Percentiles rank a stretch among this genome's conserved stretches.
These are phyloP conservation scores for Diorhabda sublineata DNA, from an alignment of 1,140 invertebrate genomes.

Conservation along the genomic window DNA sequence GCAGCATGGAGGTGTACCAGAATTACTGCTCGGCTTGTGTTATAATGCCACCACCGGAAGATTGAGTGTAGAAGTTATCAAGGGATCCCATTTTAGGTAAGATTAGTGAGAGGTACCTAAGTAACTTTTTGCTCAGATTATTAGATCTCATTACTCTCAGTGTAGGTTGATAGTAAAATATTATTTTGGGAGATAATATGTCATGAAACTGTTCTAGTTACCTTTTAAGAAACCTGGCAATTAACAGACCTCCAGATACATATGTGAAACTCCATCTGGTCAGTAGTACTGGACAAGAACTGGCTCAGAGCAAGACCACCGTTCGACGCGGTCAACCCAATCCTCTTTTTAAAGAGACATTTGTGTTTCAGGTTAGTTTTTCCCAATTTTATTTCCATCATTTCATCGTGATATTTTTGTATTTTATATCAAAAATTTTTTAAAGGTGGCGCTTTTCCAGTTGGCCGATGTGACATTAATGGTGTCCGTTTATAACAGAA, in stretches of 20 bases:
- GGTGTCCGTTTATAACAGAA: conserved; percentile 87
- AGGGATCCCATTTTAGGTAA: conserved; percentile 87
- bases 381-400: too few species aligned
- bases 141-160: too few species aligned
- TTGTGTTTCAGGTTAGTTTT: conserved; percentile 85
- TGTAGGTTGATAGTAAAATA: not conserved
- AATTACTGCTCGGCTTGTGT: conserved; percentile 81
- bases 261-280: conserved; percentile 89
- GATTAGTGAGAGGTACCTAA: conserved; percentile 3
- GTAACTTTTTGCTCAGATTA: too few species aligned
- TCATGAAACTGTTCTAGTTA: not conserved
- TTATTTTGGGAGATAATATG: not conserved
- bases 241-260: conserved; percentile 81
- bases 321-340: conserved; percentile 87
- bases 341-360: conserved; percentile 92
- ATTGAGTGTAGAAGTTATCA: conserved; percentile 86
- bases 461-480: conserved; percentile 92
- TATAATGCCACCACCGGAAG: conserved; percentile 92
- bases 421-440: conserved; percentile 6
- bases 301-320: conserved; percentile 86
- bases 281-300: conserved; percentile 88
- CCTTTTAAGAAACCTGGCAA: conserved; percentile 58
- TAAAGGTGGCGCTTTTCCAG: conserved; percentile 88
- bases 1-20: conserved; percentile 83
- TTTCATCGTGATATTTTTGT: not conserved